phyloP scores from a whole-genome alignment of 2,888 invertebrate species.

The Tetranychus truncatus region DNA sequence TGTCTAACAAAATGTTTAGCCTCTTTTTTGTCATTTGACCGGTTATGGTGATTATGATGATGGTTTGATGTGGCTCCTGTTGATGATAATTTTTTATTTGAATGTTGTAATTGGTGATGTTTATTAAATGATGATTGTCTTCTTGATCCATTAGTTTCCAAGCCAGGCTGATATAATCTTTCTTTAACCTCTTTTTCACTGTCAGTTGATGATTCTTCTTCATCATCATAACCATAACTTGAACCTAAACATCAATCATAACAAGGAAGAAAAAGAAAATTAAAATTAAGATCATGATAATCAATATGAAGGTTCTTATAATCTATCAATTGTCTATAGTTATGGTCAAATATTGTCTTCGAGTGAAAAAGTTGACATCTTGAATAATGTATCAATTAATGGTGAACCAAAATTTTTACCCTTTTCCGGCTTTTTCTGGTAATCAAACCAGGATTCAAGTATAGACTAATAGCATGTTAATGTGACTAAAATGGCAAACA shows the following conservation, averaged over 20 bases:
- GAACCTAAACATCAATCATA: slow-evolving; percentile 8
- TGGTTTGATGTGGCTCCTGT: not conserved
- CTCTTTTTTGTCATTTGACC: not conserved
- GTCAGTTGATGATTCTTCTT: slow-evolving; percentile 8
- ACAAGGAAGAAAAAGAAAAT: not conserved
- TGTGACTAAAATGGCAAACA: too few species aligned
- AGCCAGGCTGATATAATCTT: not conserved
- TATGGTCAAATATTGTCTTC: too few species aligned
- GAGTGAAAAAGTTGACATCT: too few species aligned
- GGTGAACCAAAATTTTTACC: too few species aligned
- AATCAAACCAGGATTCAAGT: too few species aligned
- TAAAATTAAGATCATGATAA: not conserved
- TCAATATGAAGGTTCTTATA: too few species aligned
- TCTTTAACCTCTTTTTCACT: slow-evolving; percentile 2
- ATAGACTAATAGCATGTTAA: too few species aligned
- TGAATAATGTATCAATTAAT: too few species aligned
- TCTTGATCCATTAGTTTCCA: not conserved
- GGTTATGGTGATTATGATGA: not conserved
- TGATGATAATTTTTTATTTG: not conserved
- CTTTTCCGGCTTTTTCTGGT: too few species aligned
- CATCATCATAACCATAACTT: not conserved
- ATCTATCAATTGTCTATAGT: too few species aligned
- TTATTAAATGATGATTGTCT: not conserved
- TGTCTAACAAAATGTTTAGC: not conserved
- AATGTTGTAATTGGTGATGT: not conserved